Base-by-base conservation (phyloP, 2,888 invertebrate genomes). In the Polyommatus iphigenia region DNA sequence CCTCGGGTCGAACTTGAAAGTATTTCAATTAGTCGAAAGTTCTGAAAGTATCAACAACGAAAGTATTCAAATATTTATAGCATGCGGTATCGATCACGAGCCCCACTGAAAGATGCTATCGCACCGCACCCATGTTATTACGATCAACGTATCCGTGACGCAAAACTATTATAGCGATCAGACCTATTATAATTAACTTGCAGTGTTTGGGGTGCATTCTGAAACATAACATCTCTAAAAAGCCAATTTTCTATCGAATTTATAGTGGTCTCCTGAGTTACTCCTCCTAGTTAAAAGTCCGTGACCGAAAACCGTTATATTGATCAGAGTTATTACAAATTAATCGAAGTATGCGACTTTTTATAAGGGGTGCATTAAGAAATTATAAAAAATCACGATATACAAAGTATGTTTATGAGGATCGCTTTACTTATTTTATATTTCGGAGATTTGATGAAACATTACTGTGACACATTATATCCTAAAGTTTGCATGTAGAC, bases 91-190 rank as follows among this genome's bases (percentile, higher is more conserved):
- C 89, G 93, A 92, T 93, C 81, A 77, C 71, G 81, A 84, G 84
- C 91, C 91, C 91, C 86, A 87, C 81, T 87, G 85, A 88, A 90
- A 92, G 93, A 93, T 93, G 88, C 82, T 93, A 93, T 93, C 93
- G 86, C 84, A 85, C 88, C 88, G 85, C 89, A 83, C 91, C 91
- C 90, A 89, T 88, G 88, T 87, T 87, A 88, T 88, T 87, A 87
- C 85, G 84, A 89, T 86, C 86, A 85, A 84, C 85, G 85, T 84
- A 84, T 85, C 85, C 83, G 81, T 85, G 80, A 87, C 79, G 79
- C 76, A 83, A 86, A 84, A 86, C 76, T 79, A 82, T 79, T 79
- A 78, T 78, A 78, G 77, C 79, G 78, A 80, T 78, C 79, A 50
- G 54, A 29, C 18, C 50, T 54, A 75, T 75, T 75, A 75, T 54